phyloP scores from a whole-genome alignment of 1,140 invertebrate genomes.

The Pseudomyrmex flavicornis region DNA sequence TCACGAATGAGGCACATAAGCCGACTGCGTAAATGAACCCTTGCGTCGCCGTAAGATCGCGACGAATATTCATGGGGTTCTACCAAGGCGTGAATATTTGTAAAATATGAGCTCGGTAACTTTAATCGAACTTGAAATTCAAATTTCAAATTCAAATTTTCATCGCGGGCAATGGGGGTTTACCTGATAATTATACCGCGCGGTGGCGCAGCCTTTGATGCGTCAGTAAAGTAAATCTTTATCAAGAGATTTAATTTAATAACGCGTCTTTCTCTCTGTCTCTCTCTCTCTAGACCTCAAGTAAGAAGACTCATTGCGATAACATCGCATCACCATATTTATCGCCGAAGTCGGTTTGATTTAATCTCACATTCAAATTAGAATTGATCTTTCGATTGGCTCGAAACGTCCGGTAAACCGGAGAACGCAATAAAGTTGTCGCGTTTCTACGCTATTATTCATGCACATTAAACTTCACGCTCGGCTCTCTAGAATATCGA shows the following conservation, averaged over 20 bases:
- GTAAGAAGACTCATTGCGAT: constrained; percentile 16
- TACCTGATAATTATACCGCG: constrained; percentile 41
- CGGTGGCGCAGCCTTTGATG: constrained; percentile 26
- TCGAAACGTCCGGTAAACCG: constrained; percentile 19
- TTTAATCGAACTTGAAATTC: constrained; percentile 53
- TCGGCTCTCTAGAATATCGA: constrained; percentile 7
- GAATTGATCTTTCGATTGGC: constrained; percentile 30
- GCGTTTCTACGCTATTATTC: constrained; percentile 11
- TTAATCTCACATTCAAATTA: constrained; percentile 52
- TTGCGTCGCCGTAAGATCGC: constrained; percentile 28
- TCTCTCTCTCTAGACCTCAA: not conserved
- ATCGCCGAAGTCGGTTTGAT: constrained; percentile 33
- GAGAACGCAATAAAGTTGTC: constrained; percentile 30
- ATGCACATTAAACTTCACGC: constrained; percentile 30
- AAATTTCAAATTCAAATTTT: constrained; percentile 58
- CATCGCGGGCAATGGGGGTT: constrained; percentile 30
- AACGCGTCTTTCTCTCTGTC: constrained; percentile 4
- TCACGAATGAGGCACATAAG: constrained; percentile 16
- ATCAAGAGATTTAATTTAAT: constrained; percentile 54
- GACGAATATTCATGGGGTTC: constrained; percentile 54
- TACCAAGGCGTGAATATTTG: constrained; percentile 45
- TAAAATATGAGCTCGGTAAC: constrained; percentile 51
- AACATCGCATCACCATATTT: constrained; percentile 50
- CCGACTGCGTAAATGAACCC: constrained; percentile 25
- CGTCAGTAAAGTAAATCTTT: constrained; percentile 46